These are phyloP conservation scores for Bombycilla garrulus DNA, from an alignment of 2,113 vertebrate genomes.

Conservation along the genomic window DNA sequence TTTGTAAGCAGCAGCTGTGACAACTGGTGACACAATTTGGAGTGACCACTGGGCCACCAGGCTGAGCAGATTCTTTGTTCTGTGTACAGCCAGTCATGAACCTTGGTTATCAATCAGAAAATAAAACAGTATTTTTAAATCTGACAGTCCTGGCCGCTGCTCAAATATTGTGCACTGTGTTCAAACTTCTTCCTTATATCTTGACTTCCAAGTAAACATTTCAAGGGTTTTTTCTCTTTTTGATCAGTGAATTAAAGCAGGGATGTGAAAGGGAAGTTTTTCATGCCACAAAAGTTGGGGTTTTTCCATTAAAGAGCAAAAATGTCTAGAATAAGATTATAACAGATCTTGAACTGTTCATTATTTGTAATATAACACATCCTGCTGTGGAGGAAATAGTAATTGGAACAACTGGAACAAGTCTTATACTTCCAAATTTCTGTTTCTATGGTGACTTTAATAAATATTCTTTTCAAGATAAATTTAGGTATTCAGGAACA, in stretches of 20 bases:
- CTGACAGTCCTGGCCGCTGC: background rate
- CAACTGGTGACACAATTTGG: background rate
- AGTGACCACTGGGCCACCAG: background rate
- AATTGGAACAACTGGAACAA: background rate
- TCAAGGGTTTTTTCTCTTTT: background rate
- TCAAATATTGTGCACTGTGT: background rate
- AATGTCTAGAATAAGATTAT: background rate
- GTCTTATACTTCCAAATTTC: background rate
- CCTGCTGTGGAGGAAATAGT: background rate
- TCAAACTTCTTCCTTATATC: background rate
- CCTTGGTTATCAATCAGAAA: background rate
- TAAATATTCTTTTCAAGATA: background rate
- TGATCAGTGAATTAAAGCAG: background rate
- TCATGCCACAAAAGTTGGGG: background rate
- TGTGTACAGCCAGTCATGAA: background rate
- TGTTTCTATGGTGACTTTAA: conserved; percentile 1
- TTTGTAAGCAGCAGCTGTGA: background rate
- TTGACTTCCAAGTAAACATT: background rate
- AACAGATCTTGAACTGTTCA: background rate
- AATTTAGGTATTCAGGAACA: background rate
- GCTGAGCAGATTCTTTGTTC: background rate
- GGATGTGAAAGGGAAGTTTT: background rate
- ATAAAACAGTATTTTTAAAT: background rate
- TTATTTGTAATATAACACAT: background rate
- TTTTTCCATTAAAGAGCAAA: background rate